Evolutionary conservation across 2,797 vertebrate genomes (phyloP), one percentile per base, ranked within the genome.

Genomic region (Tinamus major): DNA sequence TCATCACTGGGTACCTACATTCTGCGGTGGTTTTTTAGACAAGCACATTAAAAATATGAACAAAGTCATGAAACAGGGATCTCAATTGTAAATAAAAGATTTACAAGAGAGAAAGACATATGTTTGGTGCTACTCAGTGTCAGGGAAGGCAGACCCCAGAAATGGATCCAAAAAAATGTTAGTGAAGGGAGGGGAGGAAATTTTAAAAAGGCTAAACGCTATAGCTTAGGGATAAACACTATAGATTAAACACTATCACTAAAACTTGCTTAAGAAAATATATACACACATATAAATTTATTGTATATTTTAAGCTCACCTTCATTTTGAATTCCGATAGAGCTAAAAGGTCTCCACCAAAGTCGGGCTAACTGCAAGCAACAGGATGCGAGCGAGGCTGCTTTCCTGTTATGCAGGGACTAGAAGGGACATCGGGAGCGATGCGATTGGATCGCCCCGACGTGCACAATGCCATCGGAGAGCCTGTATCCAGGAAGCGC

Each of bases 311-410:
- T 74, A 92, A 69, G 92, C 97, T 97, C 93, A 98, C 98, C 97
- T 98, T 98, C 98, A 98, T 98, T 76, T 51, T 97, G 95, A 89
- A 74, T 94, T 94, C 55, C 70, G 55, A 55, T 2, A 63, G 31
- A 85, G 31, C 20, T 92, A 42, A 55, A 71, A 89, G 80, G 79
- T 42, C 91, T 86, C 89, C 84, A 77, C 88, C 84, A 77, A 92
- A 64, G 74, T 31, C 93, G 88, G 72, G 79, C 87, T 92, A 82
- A 83, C 39, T 65, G 27, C 94, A 92, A 97, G 97, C 71, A 97
- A 97, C 96, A 98, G 97, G 97, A 97, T 96, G 94, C 27, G 1
- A 94, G 92, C 81, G 90, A 89, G 88, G 42, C 64, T 56, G 5
- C 1, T 53, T 98, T 98, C 98, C 98, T 97, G 95, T 94, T 93